Evolutionary conservation across 2,888 invertebrate genomes (phyloP), one percentile per base, ranked within the genome.

Genomic region (Oligia fasciuncula): DNA sequence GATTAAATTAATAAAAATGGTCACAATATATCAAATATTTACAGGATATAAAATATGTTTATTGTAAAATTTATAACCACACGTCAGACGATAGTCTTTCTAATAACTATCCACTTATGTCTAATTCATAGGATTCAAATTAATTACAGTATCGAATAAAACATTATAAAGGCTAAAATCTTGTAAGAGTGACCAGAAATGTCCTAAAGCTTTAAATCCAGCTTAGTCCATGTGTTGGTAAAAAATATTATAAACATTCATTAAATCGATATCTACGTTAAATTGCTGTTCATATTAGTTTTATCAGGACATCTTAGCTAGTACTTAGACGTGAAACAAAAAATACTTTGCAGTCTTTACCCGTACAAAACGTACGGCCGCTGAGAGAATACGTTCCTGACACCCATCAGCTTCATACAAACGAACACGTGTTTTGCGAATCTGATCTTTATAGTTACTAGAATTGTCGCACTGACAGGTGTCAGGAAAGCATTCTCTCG

Each of bases 1-100:
- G 79, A 83, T 66, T 54, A 79, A 19, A 69, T 5, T 17, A 62
- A 17, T 40, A 75, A 29, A 40, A 68, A 54, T n/a, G 17, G 14
- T 66, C 1, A 43, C 57, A 29, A 29, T 29, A 0, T 40, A 46
- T n/a, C 8, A 60, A 43, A 71, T 74, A 79, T 65, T 79, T 74
- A 74, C 68, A 72, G 14, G 43, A 65, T 0, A 63, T 5, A 35
- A n/a, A 67, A 51, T 76, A 19, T 65, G 57, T 4, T 14, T 54
- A 54, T 2, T 65, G 0, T 43, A 23, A 14, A 49, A 63, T n/a
- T 3, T 6, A 49, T n/a, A 8, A 43, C 23, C 13, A 23, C 9
- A 54, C 13, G 4, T 49, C 49, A 49, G 6, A 51, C 8, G 19
- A 54, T 8, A 54, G 54, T 74, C 23, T 69, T 70, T 35, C 6